Evolutionary conservation across 2,113 vertebrate species (phyloP).

Genomic region (Balaeniceps rex): DNA sequence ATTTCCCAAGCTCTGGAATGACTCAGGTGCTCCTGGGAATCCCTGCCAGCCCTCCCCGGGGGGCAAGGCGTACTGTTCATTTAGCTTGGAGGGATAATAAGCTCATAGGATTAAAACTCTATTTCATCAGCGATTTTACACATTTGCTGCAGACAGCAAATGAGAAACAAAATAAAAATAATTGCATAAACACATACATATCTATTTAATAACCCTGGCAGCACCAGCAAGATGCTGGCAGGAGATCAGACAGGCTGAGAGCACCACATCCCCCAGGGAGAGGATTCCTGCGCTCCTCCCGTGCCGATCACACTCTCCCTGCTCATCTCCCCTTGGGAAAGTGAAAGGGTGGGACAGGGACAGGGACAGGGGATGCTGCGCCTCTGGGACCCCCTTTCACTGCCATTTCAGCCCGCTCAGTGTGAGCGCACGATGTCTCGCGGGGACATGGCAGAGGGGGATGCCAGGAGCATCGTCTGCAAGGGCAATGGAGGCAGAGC

Average conservation of each 20-base stretch:
- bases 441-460: neutral
- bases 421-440: neutral
- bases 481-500: neutral
- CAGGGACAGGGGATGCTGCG: neutral
- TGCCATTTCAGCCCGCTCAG: neutral
- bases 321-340: neutral
- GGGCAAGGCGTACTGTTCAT: neutral
- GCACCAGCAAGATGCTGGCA: constrained; percentile 19
- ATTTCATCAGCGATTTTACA: neutral
- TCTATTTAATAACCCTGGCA: constrained; percentile 7
- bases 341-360: neutral
- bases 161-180: constrained; percentile 31
- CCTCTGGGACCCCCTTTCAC: neutral
- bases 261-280: neutral
- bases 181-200: constrained; percentile 1
- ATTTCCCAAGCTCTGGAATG: neutral
- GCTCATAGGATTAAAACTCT: neutral
- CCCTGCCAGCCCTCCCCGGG: neutral
- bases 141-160: neutral
- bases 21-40: constrained; percentile 7
- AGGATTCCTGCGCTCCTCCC: neutral
- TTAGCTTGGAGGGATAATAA: neutral
- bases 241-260: constrained; percentile 20
- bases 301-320: neutral
- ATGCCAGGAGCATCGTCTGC: neutral